Evolutionary conservation across 2,797 vertebrate genomes (phyloP), one percentile per base, ranked within the genome.

Genomic region (Apodemus agrarius): DNA sequence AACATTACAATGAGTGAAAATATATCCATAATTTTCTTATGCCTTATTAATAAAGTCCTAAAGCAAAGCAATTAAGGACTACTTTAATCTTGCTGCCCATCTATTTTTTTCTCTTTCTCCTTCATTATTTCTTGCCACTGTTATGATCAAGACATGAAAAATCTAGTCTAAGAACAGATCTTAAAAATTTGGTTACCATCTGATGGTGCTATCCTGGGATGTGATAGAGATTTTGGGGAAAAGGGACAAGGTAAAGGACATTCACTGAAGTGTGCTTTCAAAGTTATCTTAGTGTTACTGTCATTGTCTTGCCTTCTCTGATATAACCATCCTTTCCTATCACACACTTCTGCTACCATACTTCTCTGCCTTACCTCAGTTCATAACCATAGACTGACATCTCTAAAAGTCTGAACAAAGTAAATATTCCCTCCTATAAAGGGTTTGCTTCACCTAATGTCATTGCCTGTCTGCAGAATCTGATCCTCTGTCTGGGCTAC

Each of bases 1-100:
- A n/a, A n/a, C n/a, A n/a, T n/a, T n/a, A n/a, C n/a, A n/a, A 49
- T 67, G 31, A 67, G 11, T 85, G 87, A 95, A 92, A 81, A 37
- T 52, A 67, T 67, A 34, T 17, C 29, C 29, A 37, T n/a, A 6
- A 14, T 67, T 80, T 89, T 87, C 19, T 91, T 91, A 49, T 46
- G 19, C 40, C 26, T 96, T 84, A 52, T 65, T 57, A 93, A 93
- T 93, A 89, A 67, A 79, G 17, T 83, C 31, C 24, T 11, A 57
- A 37, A 54, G 14, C 31, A 79, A 0, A 95, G 67, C 1, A 72
- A 83, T 93, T 24, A 86, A 82, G 40, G 31, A 0, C 34, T 24
- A 1, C 40, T 95, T 89, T 61, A 74, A 61, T 86, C 10, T 57
- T 82, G 2, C 10, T 78, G 6, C 49, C 67, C 31, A 34, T 85